Percentiles rank a stretch among this genome's conserved stretches.
phyloP scores from a whole-genome alignment of 2,113 vertebrate species.

The Neopipo cinnamomea region DNA sequence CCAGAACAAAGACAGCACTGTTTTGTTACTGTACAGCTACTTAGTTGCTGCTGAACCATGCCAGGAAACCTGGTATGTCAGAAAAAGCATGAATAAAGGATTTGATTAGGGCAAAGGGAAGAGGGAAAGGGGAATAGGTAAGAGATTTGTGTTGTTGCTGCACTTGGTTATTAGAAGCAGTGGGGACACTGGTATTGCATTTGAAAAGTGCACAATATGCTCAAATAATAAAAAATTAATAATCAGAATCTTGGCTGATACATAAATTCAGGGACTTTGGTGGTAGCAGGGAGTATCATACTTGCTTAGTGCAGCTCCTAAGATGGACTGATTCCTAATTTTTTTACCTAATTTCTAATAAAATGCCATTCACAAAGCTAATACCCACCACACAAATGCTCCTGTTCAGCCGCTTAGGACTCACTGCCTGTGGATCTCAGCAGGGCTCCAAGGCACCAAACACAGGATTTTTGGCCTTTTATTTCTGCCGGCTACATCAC shows the following conservation, averaged over 20 bases:
- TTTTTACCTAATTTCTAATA: not conserved
- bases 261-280: not conserved
- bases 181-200: not conserved
- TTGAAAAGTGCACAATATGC: not conserved
- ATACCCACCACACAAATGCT: not conserved
- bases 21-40: slow-evolving; percentile 27
- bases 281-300: not conserved
- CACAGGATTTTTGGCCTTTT: not conserved
- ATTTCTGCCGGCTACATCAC: not conserved
- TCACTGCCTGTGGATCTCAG: not conserved
- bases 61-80: slow-evolving; percentile 18
- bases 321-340: not conserved
- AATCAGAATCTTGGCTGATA: not conserved
- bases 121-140: not conserved
- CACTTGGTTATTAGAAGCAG: not conserved
- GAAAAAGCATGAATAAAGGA: slow-evolving; percentile 41
- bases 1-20: slow-evolving; percentile 40
- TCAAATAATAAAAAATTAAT: not conserved
- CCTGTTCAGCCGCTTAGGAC: not conserved
- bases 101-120: slow-evolving; percentile 34
- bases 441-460: not conserved
- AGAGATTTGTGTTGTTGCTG: not conserved
- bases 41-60: slow-evolving; percentile 8
- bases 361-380: not conserved
- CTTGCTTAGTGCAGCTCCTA: not conserved